A percentile compares a stretch with the other conserved stretches of the same genome.
These are phyloP conservation scores for Apamea monoglypha DNA, from an alignment of 2,888 invertebrate species.

Conservation along the genomic window DNA sequence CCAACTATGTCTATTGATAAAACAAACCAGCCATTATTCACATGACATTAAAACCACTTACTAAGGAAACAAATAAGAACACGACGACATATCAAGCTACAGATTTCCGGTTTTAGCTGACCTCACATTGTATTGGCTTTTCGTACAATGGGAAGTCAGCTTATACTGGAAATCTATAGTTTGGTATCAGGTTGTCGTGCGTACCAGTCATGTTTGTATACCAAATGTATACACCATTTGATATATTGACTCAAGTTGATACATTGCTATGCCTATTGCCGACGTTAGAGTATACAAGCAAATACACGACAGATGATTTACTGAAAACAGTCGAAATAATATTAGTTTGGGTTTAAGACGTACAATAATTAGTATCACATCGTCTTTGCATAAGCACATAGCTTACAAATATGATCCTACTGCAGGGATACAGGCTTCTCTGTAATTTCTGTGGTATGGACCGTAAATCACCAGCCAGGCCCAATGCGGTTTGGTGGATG, in stretches of 20 bases:
- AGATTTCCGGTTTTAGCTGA: not conserved
- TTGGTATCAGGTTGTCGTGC: not conserved
- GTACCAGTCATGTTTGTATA: slow-evolving; percentile 24
- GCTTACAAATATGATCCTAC: not conserved
- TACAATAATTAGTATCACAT: not conserved
- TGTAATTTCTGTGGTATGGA: not conserved
- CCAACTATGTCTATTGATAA: not conserved
- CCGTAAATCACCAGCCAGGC: not conserved
- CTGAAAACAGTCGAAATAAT: not conserved
- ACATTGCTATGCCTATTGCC: slow-evolving; percentile 34
- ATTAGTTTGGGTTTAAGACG: not conserved
- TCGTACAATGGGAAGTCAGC: not conserved
- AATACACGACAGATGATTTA: slow-evolving; percentile 40
- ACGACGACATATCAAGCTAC: not conserved
- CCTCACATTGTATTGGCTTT: not conserved
- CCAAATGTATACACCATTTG: slow-evolving; percentile 35
- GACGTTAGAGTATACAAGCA: slow-evolving; percentile 18
- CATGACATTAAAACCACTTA: slow-evolving; percentile 4
- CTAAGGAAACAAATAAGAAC: slow-evolving; percentile 16
- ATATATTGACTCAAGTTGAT: slow-evolving; percentile 53
- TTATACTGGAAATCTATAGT: not conserved
- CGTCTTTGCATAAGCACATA: not conserved
- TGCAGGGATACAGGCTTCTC: not conserved
- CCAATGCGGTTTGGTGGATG: not conserved
- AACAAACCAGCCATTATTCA: slow-evolving; percentile 4